Base-by-base conservation (phyloP, 2,888 invertebrate genomes). In the Polyommatus iphigenia region DNA sequence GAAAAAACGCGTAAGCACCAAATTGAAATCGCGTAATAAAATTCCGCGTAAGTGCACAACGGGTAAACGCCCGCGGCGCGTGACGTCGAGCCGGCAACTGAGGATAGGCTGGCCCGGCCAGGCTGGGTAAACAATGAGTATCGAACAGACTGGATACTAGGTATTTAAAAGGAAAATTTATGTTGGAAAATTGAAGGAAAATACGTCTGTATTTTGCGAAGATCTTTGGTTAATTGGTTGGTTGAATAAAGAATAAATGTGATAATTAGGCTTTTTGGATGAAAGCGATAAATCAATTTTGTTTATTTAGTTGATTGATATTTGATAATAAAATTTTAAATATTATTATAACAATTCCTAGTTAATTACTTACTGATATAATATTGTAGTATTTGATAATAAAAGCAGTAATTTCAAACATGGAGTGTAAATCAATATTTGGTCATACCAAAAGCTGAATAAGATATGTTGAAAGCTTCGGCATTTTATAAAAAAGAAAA, bases 101-200 rank as follows among this genome's bases (percentile, higher is more conserved):
- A 91, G 92, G 91, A 89, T 88, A 87, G 86, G 87, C 88, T 83
- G 89, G 88, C 90, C 92, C 89, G 92, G 93, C 90, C 93, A 89
- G 90, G 87, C 91, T 88, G 82, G 80, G 81, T 79, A 87, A 78
- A 79, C 92, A 93, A 85, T 91, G 88, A 92, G 79, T 87, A 87
- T n/a, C 77, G 84, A 86, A 78, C 73, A 80, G 80, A 80, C 6
- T 41, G 3, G 24, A 46, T 20, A 62, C n/a, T 72, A 57, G 73
- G 77, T 59, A 78, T 29, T 0, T n/a, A 67, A 15, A 67, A 10
- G 67, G 67, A 67, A 67, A 67, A 67, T 32, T 32, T 5, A 54
- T 50, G 29, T 2, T 15, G 67, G 15, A 29, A 3, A 15, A 15
- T 67, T 67, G 1, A 1, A 46, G 46, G 3, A 46, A 46, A 46